Percentiles rank a stretch among this genome's conserved stretches.
Conservation (phyloP, 2,797 vertebrate species). For the Meda fulgida region DNA sequence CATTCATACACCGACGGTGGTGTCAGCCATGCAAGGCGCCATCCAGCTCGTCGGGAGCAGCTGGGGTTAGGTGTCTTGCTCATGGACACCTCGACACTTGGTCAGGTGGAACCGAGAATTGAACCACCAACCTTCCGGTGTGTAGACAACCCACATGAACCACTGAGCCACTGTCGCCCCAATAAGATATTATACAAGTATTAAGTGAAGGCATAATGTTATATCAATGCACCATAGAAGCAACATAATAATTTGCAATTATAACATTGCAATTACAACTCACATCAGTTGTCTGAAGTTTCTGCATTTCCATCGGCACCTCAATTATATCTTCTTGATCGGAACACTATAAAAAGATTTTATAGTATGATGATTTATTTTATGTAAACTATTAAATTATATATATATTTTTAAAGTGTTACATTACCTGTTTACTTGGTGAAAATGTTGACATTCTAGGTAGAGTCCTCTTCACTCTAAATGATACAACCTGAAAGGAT, state of each 20-base stretch:
- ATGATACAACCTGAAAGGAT: slow-evolving; percentile 70
- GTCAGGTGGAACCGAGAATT: too few relatives aligned
- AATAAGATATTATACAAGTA: neutral
- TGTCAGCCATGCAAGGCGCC: too few relatives aligned
- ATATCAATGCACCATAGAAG: neutral
- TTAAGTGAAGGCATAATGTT: neutral
- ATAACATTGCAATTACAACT: neutral
- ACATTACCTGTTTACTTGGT: slow-evolving; percentile 59
- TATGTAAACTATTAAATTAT: neutral
- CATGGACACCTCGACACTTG: too few relatives aligned
- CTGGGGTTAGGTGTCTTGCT: too few relatives aligned
- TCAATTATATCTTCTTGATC: slow-evolving; percentile 56
- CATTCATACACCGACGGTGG: too few relatives aligned
- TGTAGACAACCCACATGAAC: too few relatives aligned
- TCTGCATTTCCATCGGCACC: slow-evolving; percentile 69
- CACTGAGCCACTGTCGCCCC: too few relatives aligned
- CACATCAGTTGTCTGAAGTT: slow-evolving; percentile 61
- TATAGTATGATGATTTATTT: neutral
- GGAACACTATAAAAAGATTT: slow-evolving; percentile 17
- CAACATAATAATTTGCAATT: neutral
- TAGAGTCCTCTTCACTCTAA: slow-evolving; percentile 72
- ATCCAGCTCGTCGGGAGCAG: too few relatives aligned
- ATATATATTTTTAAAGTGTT: neutral
- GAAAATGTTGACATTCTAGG: slow-evolving; percentile 55
- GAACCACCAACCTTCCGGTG: too few relatives aligned